Conservation (phyloP, 2,888 invertebrate species). For the Adelognathus sp. region DNA sequence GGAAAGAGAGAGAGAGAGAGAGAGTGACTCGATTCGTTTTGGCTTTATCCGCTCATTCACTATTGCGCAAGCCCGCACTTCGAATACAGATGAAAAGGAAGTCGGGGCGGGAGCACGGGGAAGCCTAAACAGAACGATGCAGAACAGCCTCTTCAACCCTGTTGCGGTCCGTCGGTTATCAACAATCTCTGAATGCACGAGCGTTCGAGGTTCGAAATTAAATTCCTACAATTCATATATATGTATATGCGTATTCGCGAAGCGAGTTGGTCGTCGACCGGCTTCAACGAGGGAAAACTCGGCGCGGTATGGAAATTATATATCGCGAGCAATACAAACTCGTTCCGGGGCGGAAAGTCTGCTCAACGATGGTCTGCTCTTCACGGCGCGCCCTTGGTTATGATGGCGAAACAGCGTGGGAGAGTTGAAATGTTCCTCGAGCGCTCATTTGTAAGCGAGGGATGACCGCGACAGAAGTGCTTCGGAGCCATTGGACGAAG, state of each 20-base stretch:
- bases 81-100: slow-evolving; percentile 7
- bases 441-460: slow-evolving; percentile 41
- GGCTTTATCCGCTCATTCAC: slow-evolving; percentile 14
- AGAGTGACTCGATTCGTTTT: slow-evolving; percentile 8
- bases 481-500: slow-evolving; percentile 28
- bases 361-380: slow-evolving; percentile 43
- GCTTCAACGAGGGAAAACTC: slow-evolving; percentile 23
- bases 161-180: neutral
- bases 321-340: slow-evolving; percentile 41
- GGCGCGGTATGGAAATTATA: slow-evolving; percentile 23
- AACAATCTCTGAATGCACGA: slow-evolving; percentile 11
- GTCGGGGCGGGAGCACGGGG: neutral
- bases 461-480: slow-evolving; percentile 15
- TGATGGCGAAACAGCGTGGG: neutral
- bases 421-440: slow-evolving; percentile 12
- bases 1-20: no score
- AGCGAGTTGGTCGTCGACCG: slow-evolving; percentile 7
- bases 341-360: slow-evolving; percentile 23
- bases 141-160: neutral
- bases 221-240: slow-evolving; percentile 17
- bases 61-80: slow-evolving; percentile 4
- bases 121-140: slow-evolving; percentile 23
- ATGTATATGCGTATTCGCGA: slow-evolving; percentile 1
- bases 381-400: neutral
- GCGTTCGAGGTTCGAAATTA: slow-evolving; percentile 22